A percentile compares a stretch with the other conserved stretches of the same genome.
phyloP scores from a whole-genome alignment of 2,888 invertebrate genomes.

The Nipponacmea schrenckii region DNA sequence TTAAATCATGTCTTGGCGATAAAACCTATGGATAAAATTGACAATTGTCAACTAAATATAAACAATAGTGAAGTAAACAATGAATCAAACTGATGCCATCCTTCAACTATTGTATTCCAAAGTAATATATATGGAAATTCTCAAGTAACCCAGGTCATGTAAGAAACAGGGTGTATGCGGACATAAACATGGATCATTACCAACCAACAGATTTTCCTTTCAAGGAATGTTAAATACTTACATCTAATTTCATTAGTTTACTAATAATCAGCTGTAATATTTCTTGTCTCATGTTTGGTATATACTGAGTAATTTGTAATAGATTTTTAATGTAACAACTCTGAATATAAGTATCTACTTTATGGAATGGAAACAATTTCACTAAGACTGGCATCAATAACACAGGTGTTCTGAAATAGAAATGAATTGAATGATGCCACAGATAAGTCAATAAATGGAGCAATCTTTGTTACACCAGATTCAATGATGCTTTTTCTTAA shows the following conservation, averaged over 20 bases:
- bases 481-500: too few relatives aligned
- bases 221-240: slow-evolving; percentile 38
- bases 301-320: slow-evolving; percentile 80
- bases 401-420: slow-evolving; percentile 77
- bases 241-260: slow-evolving; percentile 73
- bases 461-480: too few relatives aligned
- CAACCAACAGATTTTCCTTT: too few relatives aligned
- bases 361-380: slow-evolving; percentile 81
- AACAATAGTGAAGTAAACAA: too few relatives aligned
- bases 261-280: slow-evolving; percentile 81
- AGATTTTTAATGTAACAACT: slow-evolving; percentile 83
- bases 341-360: slow-evolving; percentile 76
- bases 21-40: neutral
- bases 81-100: too few relatives aligned
- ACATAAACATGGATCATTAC: too few relatives aligned
- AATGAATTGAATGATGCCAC: slow-evolving; percentile 9
- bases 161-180: too few relatives aligned
- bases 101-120: too few relatives aligned
- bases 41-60: too few relatives aligned
- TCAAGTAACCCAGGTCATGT: too few relatives aligned
- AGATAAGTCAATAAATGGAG: neutral
- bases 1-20: neutral
- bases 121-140: too few relatives aligned
- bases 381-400: slow-evolving; percentile 76
- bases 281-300: slow-evolving; percentile 77